A percentile compares a stretch with the other conserved stretches of the same genome.
These are phyloP conservation scores for Ambastaia sidthimunki DNA, from an alignment of 2,797 vertebrate genomes.

Conservation along the genomic window DNA sequence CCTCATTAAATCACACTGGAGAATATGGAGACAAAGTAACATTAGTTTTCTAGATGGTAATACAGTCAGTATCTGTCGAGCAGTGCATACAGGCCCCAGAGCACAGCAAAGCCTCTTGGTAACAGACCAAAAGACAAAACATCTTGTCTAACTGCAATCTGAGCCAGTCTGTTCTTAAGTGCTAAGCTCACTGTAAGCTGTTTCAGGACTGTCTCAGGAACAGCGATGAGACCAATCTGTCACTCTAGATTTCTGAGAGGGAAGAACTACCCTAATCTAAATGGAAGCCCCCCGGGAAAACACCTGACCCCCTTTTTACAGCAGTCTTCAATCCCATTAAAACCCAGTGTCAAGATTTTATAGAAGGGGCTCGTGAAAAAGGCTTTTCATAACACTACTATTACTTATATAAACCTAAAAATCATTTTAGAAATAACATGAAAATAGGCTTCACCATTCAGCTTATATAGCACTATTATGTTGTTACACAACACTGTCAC, in stretches of 20 bases:
- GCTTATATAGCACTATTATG: not conserved
- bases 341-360: not conserved
- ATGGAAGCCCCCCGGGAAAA: not conserved
- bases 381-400: not conserved
- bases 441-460: not conserved
- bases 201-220: not conserved
- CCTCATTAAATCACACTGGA: constrained; percentile 1
- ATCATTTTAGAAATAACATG: not conserved
- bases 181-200: not conserved
- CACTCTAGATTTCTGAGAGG: constrained; percentile 9
- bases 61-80: not conserved
- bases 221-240: constrained; percentile 6
- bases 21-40: not conserved
- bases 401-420: not conserved
- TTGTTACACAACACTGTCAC: constrained; percentile 7
- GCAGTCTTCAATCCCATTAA: not conserved
- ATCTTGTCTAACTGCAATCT: constrained; percentile 19
- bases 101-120: constrained; percentile 13
- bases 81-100: not conserved
- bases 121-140: not conserved
- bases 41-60: not conserved
- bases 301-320: constrained; percentile 8
- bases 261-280: constrained; percentile 4
- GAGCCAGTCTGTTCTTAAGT: constrained; percentile 14
- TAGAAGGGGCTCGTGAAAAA: not conserved